Percentiles rank a stretch among this genome's conserved stretches.
These are phyloP conservation scores for Cyclopterus lumpus DNA, from an alignment of 2,797 vertebrate genomes.

Conservation along the genomic window DNA sequence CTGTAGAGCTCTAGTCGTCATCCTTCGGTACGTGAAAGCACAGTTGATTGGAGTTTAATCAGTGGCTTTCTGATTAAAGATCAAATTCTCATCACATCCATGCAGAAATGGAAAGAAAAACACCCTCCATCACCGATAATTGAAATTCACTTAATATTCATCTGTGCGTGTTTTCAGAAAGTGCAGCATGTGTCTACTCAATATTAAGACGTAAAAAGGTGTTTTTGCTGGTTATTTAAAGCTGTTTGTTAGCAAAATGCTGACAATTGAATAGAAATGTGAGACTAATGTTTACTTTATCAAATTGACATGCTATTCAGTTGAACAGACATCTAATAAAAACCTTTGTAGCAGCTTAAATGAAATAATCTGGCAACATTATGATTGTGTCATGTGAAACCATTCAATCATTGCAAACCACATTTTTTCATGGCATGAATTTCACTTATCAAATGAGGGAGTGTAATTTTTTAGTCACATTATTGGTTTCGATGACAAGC, in stretches of 20 bases:
- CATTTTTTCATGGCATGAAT: slow-evolving; percentile 83
- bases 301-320: slow-evolving; percentile 43
- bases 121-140: slow-evolving; percentile 86
- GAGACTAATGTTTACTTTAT: slow-evolving; percentile 34
- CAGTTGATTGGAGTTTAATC: slow-evolving; percentile 85
- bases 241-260: slow-evolving; percentile 31
- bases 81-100: slow-evolving; percentile 86
- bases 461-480: slow-evolving; percentile 90
- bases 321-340: slow-evolving; percentile 11
- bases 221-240: slow-evolving; percentile 28
- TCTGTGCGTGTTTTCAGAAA: slow-evolving; percentile 50
- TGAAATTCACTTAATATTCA: slow-evolving; percentile 83
- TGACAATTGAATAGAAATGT: slow-evolving; percentile 24
- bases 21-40: slow-evolving; percentile 86
- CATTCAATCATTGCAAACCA: slow-evolving; percentile 15
- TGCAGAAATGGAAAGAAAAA: slow-evolving; percentile 87
- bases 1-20: slow-evolving; percentile 75
- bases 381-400: slow-evolving; percentile 33
- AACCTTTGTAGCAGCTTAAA: slow-evolving; percentile 24
- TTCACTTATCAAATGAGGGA: slow-evolving; percentile 99
- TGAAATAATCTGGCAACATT: slow-evolving; percentile 28
- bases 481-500: slow-evolving; percentile 91
- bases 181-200: slow-evolving; percentile 33
- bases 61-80: slow-evolving; percentile 87
- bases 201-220: slow-evolving; percentile 17